Evolutionary conservation across 1,140 invertebrate species (phyloP).

Genomic region (Penaeus japonicus): DNA sequence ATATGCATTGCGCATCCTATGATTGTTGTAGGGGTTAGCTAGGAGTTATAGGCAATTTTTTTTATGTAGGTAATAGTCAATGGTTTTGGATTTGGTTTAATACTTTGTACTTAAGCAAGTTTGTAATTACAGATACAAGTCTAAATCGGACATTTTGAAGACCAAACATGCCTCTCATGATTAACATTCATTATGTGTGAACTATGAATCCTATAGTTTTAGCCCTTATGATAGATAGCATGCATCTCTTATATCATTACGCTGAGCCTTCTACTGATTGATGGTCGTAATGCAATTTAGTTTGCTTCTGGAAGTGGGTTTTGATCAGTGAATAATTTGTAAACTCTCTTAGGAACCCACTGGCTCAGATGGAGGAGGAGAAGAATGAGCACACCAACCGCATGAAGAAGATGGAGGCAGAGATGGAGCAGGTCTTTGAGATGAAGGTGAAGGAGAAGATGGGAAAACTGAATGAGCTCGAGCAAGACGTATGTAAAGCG

Average conservation of each 20-base stretch:
- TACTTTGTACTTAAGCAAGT: too few species aligned
- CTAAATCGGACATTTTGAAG: too few species aligned
- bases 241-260: neutral
- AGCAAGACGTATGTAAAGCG: slow-evolving; percentile 74
- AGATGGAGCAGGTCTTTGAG: slow-evolving; percentile 94
- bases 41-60: too few species aligned
- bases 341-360: slow-evolving; percentile 80
- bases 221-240: neutral
- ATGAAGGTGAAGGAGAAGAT: slow-evolving; percentile 92
- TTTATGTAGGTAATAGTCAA: too few species aligned
- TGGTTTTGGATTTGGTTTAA: too few species aligned
- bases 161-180: neutral
- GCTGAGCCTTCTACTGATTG: neutral
- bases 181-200: neutral
- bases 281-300: neutral
- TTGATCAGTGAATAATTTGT: neutral
- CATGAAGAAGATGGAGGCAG: slow-evolving; percentile 95
- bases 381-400: slow-evolving; percentile 94
- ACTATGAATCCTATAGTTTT: neutral
- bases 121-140: too few species aligned
- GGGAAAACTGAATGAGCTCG: slow-evolving; percentile 91
- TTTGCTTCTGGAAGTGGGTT: too few species aligned
- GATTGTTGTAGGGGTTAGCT: too few species aligned
- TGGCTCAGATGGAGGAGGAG: slow-evolving; percentile 97
- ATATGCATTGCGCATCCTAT: too few species aligned